Evolutionary conservation across 2,888 invertebrate species (phyloP), one percentile per base, ranked within the genome.

Genomic region (Campaea margaritaria): DNA sequence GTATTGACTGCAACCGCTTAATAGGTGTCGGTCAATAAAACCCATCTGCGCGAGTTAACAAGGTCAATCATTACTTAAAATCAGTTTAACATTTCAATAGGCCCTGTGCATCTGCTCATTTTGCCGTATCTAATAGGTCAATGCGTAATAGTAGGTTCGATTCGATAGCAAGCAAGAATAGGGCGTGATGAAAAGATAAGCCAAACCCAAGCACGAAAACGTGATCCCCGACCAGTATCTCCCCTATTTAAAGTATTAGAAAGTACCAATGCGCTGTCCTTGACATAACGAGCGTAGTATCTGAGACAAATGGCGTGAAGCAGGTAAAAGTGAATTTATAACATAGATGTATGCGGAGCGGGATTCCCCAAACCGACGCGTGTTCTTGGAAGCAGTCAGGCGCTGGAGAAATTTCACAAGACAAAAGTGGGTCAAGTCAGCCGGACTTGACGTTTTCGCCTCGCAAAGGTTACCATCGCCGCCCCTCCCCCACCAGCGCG

Each of bases 391-490:
- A 89, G 76, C 77, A 77, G 75, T 76, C 81, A 81, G 75, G 79
- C 82, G 82, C 80, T 76, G 89, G 87, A 88, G 91, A 92, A 91
- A 91, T 91, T 91, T 88, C 91, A 87, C 87, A 90, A 91, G 86
- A 80, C 69, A 75, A 69, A 91, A 82, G 91, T 92, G 75, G 92
- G 92, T 91, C 92, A 89, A 89, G 91, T 81, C 87, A 86, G 88
- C 88, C 91, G 91, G 91, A 91, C 87, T 88, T 86, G 85, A 86
- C 78, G 87, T 88, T 89, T 87, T 87, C 86, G 89, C 87, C 80
- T 80, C 82, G 85, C 81, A 91, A 90, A 91, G 91, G 91, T 91
- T 91, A 87, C 82, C 83, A 79, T 70, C 81, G 74, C 80, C 79
- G 73, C 77, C 75, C 73, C 76, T 78, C 78, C 75, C 76, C 31